These are phyloP conservation scores for Euthynnus affinis DNA, from an alignment of 2,797 vertebrate species.

Conservation along the genomic window DNA sequence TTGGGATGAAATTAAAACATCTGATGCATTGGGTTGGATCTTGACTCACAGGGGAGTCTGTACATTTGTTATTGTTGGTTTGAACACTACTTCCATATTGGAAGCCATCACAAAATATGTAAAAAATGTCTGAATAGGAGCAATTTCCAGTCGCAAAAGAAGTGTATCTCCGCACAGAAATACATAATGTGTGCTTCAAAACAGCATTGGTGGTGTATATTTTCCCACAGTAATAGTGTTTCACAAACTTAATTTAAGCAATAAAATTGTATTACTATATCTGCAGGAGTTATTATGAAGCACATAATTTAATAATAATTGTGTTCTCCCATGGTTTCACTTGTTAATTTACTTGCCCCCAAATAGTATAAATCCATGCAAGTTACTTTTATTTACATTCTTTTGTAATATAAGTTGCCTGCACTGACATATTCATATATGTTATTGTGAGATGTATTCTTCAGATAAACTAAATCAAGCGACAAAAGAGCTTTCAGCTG, in stretches of 20 bases:
- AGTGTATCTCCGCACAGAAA: conserved; percentile 39
- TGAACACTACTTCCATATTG: neutral
- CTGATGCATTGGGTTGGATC: neutral
- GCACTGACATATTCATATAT: conserved; percentile 70
- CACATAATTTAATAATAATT: conserved; percentile 62
- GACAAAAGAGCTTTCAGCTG: conserved; percentile 81
- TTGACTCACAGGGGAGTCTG: neutral
- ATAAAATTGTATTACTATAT: conserved; percentile 59
- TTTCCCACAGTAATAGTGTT: conserved; percentile 63
- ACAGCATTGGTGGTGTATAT: conserved; percentile 46
- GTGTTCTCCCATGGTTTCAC: conserved; percentile 48
- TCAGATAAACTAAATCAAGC: conserved; percentile 83
- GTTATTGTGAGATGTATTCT: conserved; percentile 75
- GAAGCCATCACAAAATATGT: conserved; percentile 1
- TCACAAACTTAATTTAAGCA: conserved; percentile 64
- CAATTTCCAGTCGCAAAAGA: conserved; percentile 17
- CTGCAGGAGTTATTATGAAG: conserved; percentile 65
- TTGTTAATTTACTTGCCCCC: conserved; percentile 49
- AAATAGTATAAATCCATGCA: conserved; percentile 47
- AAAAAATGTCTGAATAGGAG: conserved; percentile 7
- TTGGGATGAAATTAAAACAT: neutral
- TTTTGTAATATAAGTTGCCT: conserved; percentile 72
- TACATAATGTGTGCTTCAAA: conserved; percentile 45
- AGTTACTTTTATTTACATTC: conserved; percentile 67
- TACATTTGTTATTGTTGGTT: conserved; percentile 5